Conservation (phyloP, 2,113 vertebrate genomes). For the Gadus macrocephalus region DNA sequence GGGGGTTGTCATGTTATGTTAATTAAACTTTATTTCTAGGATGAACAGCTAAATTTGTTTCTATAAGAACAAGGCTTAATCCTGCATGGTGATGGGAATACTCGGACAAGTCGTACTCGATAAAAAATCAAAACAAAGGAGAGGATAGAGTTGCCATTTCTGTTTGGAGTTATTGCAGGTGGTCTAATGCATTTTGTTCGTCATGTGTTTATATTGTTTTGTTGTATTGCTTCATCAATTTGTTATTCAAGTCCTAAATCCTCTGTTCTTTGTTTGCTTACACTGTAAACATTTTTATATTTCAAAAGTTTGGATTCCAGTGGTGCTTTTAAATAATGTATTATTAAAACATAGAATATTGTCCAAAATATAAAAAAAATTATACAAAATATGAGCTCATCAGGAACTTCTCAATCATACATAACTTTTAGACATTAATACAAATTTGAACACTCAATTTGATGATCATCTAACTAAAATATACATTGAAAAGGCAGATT, state of each 20-base stretch:
- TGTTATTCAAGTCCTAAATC: neutral
- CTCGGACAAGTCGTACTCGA: conserved; percentile 50
- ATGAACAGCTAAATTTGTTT: conserved; percentile 42
- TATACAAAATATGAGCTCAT: conserved; percentile 1
- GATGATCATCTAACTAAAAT: no score
- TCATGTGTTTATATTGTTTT: no score
- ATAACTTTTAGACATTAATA: no score
- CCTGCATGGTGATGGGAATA: conserved; percentile 54
- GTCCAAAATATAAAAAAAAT: neutral
- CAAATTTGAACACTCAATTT: no score
- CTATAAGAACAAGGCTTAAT: conserved; percentile 60
- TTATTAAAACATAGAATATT: conserved; percentile 8
- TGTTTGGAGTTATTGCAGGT: conserved; percentile 15
- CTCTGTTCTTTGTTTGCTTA: conserved; percentile 43
- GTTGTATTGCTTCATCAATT: no score
- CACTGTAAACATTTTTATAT: conserved; percentile 50
- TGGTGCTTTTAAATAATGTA: conserved; percentile 20
- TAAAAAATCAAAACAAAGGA: no score
- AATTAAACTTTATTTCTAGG: no score
- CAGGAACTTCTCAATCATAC: conserved; percentile 4
- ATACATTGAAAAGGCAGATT: no score
- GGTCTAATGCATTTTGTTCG: conserved; percentile 31
- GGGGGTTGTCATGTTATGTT: neutral
- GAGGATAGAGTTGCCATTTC: conserved; percentile 20
- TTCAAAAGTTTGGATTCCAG: conserved; percentile 31